Evolutionary conservation across 2,888 invertebrate genomes (phyloP), one percentile per base, ranked within the genome.

Genomic region (Acrobasis suavella): DNA sequence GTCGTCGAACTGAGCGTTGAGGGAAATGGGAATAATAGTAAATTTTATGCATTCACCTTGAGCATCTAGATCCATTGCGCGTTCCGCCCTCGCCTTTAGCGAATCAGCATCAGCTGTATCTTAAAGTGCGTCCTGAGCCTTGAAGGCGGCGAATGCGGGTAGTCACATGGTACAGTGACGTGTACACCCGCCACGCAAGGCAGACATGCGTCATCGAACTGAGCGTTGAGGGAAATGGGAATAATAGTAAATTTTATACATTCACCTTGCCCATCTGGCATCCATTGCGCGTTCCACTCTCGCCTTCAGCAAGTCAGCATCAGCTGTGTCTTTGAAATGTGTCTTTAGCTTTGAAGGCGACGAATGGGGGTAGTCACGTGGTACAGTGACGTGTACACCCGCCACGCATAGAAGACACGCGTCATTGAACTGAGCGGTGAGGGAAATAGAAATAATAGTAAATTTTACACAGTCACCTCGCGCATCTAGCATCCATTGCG

Each of bases 151-250:
- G n/a, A n/a, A n/a, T n/a, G n/a, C n/a, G n/a, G n/a, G n/a, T 98
- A 98, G 78, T 95, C 95, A 63, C 96, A 95, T 39, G 98, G 98
- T 67, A 99, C 96, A 12, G 94, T 94, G 60, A 98, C 95, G 62
- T 96, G 95, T 52, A 98, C 95, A 1, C 98, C 97, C 17, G 98
- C 98, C 62, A 98, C 98, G 85, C 97, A 96, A 3, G 98, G 98
- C 74, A 98, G 92, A 67, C 97, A 95, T 74, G 96, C 96, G 85
- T 98, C 98, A 87, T 98, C 98, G 76, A 97, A 85, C 93, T 96
- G 96, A 71, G 97, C 97, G 56, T 96, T 94, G 46, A 98, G 89
- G 62, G 96, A 95, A 60, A 97, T 96, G 14, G 95, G n/a, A n/a
- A n/a, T n/a, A n/a, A n/a, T n/a, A n/a, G n/a, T n/a, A 22, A 3